phyloP scores from a whole-genome alignment of 2,113 vertebrate species.

The Progne subis region DNA sequence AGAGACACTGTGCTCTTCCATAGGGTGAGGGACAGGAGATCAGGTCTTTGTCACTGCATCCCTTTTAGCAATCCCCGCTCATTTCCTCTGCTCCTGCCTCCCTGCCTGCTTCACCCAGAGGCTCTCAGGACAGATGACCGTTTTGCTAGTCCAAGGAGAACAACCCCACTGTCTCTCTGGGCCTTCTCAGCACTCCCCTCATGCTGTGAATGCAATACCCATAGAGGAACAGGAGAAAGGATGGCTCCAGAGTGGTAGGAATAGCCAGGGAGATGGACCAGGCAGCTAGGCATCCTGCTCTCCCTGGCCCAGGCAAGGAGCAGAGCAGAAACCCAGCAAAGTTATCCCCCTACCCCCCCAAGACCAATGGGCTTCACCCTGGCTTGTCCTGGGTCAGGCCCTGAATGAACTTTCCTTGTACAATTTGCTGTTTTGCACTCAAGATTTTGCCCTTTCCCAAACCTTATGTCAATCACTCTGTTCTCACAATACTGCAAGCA shows the following conservation, averaged over 20 bases:
- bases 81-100: not conserved
- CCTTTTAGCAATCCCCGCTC: not conserved
- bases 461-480: not conserved
- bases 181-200: not conserved
- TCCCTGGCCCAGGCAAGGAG: accelerated
- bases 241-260: not conserved
- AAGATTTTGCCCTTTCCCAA: not conserved
- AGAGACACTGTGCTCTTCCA: not conserved
- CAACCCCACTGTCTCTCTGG: not conserved
- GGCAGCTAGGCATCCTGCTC: not conserved
- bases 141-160: not conserved
- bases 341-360: accelerated
- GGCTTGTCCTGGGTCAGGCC: accelerated
- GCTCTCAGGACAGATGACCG: not conserved
- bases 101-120: not conserved
- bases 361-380: not conserved
- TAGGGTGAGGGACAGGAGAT: accelerated
- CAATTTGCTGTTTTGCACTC: not conserved
- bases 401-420: not conserved
- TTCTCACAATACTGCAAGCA: not conserved
- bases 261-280: not conserved
- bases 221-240: not conserved
- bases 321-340: not conserved
- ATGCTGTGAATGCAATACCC: not conserved
- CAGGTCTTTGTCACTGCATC: not conserved